Evolutionary conservation across 2,113 vertebrate species (phyloP), one percentile per base, ranked within the genome.

Genomic region (Thalassarche chlororhynchos): DNA sequence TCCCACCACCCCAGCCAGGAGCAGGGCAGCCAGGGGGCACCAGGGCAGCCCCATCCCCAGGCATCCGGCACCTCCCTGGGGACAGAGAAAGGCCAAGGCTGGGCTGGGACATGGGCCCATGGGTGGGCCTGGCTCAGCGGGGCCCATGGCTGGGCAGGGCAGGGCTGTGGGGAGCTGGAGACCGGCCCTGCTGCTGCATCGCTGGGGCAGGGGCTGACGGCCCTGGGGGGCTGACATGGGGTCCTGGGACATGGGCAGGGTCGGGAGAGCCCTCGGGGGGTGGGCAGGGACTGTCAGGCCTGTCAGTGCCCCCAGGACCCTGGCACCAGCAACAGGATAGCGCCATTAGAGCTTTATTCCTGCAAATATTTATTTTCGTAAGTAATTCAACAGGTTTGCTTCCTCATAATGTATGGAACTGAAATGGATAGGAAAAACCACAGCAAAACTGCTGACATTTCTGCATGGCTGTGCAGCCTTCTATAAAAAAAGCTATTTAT

Each of bases 361-460:
- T 17, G 32, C 20, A 83, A 77, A 80, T 61, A 62, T 34, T 84
- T 89, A 34, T 91, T 93, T 93, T 68, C 10, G 19, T 72, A n/a
- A 84, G 40, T 62, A 87, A 87, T 85, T 75, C 64, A 93, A 54
- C 19, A 82, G 10, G 16, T 69, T 84, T 83, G 2, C 24, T 87
- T 93, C 49, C 40, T 90, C 26, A 26, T 58, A 87, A 82, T 42
- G 4, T 61, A 47, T 69, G 51, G 66, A 83, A 65, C 66, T 74
- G 74, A 96, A 89, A 85, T 68, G 72, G 38, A 44, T 34, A 78
- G n/a, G 57, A 94, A 95, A 95, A 95, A 29, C 8, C 70, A 87
- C n/a, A 62, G 36, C 29, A 86, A 93, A 96, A 85, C 29, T 74
- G 52, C 87, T 95, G 89, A 96, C 79, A 93, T 95, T 95, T 95